Evolutionary conservation across 2,888 invertebrate species (phyloP), one percentile per base, ranked within the genome.

Genomic region (Tetragnatha montana): DNA sequence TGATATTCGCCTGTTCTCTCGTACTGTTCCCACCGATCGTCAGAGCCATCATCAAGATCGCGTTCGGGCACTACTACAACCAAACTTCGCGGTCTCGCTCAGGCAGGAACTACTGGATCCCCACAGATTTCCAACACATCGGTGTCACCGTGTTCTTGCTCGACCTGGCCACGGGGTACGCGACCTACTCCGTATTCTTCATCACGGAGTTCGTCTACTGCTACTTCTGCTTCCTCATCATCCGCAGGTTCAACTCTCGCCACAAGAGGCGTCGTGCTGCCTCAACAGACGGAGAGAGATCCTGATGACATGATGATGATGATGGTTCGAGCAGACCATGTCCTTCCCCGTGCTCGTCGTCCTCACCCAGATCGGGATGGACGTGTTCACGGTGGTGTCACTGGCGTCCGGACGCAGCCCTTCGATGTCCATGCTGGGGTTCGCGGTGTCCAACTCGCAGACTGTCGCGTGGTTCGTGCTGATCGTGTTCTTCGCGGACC

Each of bases 101-200:
- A 1, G 76, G 84, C 8, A 22, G 84, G 12, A 84, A 76, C n/a
- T 84, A 76, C 19, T 84, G 76, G 75, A n/a, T 81, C 14, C 0
- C 76, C 4, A 69, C 76, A 6, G 21, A 70, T 22, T 6, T 10
- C 75, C 12, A 50, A 6, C 19, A 68, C 21, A 35, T 70, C 14
- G 60, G 21, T 10, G 21, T 2, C 8, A 8, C 68, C n/a, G 81
- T 81, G 47, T 76, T 76, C 69, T 6, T 19, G 19, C 12, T 84
- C 0, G 84, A 84, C 69, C 14, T 76, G 10, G 10, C 47, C 22
- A 69, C 60, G 12, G 10, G 22, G 6, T 50, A 84, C 60, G 47
- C 19, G 0, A 69, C 68, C 17, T 84, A 76, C 69, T 35, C 68
- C 6, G 19, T 69, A 6, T 84, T 49, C 8, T 84, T 84, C 47